These are phyloP conservation scores for Thecophora atra DNA, from an alignment of 2,888 invertebrate species.

Conservation along the genomic window DNA sequence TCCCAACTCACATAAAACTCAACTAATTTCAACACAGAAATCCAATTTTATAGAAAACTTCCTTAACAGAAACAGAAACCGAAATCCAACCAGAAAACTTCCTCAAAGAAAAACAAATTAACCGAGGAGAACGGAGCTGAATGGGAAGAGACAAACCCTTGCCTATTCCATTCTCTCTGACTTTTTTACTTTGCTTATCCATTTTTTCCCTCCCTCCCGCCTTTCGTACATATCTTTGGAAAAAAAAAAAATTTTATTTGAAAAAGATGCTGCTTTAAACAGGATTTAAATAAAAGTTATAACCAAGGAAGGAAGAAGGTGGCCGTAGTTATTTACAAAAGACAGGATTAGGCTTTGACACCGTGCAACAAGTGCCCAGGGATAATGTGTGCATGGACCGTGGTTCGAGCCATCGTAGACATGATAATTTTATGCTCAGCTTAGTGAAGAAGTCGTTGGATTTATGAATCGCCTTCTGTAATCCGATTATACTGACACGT, in stretches of 20 bases:
- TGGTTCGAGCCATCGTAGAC: conserved; percentile 38
- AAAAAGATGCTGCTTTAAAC: neutral
- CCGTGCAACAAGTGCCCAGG: neutral
- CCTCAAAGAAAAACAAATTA: neutral
- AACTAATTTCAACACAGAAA: neutral
- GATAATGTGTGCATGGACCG: too few relatives aligned
- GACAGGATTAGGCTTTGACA: conserved; percentile 22
- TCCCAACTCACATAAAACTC: neutral
- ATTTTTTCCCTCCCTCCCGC: neutral
- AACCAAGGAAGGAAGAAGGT: neutral
- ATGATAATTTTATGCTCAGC: conserved; percentile 47
- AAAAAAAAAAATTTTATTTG: neutral
- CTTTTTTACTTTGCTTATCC: neutral
- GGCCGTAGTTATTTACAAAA: conserved; percentile 11
- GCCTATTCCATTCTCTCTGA: neutral
- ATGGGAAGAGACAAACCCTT: neutral
- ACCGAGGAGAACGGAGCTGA: neutral
- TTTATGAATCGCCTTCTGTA: conserved; percentile 51
- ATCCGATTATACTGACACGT: conserved; percentile 48
- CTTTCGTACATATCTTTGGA: neutral
- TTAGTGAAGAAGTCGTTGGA: conserved; percentile 37
- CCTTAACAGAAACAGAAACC: too few relatives aligned
- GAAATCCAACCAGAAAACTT: neutral
- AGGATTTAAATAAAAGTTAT: conserved; percentile 24
- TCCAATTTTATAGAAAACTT: too few relatives aligned